phyloP scores from a whole-genome alignment of 2,888 invertebrate species.

The Drosophila flavopinicola region DNA sequence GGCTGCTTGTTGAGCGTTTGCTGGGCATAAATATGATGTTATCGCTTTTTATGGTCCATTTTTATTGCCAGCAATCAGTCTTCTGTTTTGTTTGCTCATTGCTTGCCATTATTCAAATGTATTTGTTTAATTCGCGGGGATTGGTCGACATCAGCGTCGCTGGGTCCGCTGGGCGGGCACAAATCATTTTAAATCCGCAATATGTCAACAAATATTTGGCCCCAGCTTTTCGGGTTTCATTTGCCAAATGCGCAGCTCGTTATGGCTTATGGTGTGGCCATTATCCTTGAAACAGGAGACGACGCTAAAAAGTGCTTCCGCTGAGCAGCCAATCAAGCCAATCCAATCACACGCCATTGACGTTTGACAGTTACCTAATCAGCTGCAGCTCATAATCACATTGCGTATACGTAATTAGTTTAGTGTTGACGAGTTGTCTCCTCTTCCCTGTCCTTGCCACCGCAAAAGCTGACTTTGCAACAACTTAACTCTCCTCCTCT shows the following conservation, averaged over 20 bases:
- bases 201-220: slow-evolving; percentile 76
- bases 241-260: slow-evolving; percentile 55
- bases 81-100: slow-evolving; percentile 77
- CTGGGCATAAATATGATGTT: slow-evolving; percentile 80
- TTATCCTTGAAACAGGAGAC: slow-evolving; percentile 33
- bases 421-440: slow-evolving; percentile 38
- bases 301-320: slow-evolving; percentile 13
- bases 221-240: slow-evolving; percentile 31
- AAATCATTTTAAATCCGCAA: slow-evolving; percentile 80
- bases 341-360: slow-evolving; percentile 16
- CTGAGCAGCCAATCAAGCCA: slow-evolving; percentile 7
- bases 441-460: neutral
- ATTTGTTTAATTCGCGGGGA: slow-evolving; percentile 76
- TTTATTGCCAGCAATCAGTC: slow-evolving; percentile 82
- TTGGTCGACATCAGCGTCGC: slow-evolving; percentile 42
- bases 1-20: slow-evolving; percentile 55
- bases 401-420: slow-evolving; percentile 72
- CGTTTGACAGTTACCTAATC: slow-evolving; percentile 52
- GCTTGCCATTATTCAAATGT: slow-evolving; percentile 78
- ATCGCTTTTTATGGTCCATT: slow-evolving; percentile 81
- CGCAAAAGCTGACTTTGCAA: neutral
- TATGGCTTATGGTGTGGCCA: slow-evolving; percentile 59
- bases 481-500: neutral
- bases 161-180: slow-evolving; percentile 40
- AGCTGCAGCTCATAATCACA: slow-evolving; percentile 68